Evolutionary conservation across 2,113 vertebrate genomes (phyloP), one percentile per base, ranked within the genome.

Genomic region (Hyla sarda): DNA sequence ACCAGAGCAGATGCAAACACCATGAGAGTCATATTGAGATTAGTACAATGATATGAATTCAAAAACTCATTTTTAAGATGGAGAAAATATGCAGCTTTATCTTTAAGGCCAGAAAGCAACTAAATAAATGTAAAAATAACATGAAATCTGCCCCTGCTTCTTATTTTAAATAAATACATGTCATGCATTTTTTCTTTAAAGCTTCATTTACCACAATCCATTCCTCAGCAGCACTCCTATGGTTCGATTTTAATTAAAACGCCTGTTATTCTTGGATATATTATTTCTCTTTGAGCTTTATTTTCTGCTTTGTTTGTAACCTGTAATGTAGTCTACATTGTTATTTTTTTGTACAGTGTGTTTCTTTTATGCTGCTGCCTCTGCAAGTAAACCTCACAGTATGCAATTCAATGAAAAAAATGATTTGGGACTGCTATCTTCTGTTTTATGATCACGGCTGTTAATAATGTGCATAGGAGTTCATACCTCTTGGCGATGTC

Each of bases 401-500:
- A 41, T 69, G 84, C 32, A 79, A 69, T 71, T 79, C 84, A 69
- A 69, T 78, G 32, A 28, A 52, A 71, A 75, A 79, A 85, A 71
- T 85, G 84, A 85, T 85, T 79, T 85, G 74, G 58, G 47, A 79
- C 58, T 85, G 84, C 48, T 83, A 83, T 85, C 60, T 85, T 74
- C 60, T 78, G 74, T 85, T 73, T 85, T 78, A 79, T 85, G 84
- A 85, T 85, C 50, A 48, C 23, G 74, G 58, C 84, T 79, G 74
- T 85, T 85, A 85, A 85, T 85, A 85, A 78, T 85, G 60, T 69
- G 60, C 28, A 79, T 54, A 52, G 74, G 52, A 79, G 74, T 79
- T 79, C 75, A 56, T 79, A 69, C 75, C 74, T 85, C 75, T 80
- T 81, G 75, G 76, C 65, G 56, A 56, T 71, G 76, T 72, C 65